A percentile compares a stretch with the other conserved stretches of the same genome.
These are phyloP conservation scores for Melipona bicolor DNA, from an alignment of 2,888 invertebrate species.

Conservation along the genomic window DNA sequence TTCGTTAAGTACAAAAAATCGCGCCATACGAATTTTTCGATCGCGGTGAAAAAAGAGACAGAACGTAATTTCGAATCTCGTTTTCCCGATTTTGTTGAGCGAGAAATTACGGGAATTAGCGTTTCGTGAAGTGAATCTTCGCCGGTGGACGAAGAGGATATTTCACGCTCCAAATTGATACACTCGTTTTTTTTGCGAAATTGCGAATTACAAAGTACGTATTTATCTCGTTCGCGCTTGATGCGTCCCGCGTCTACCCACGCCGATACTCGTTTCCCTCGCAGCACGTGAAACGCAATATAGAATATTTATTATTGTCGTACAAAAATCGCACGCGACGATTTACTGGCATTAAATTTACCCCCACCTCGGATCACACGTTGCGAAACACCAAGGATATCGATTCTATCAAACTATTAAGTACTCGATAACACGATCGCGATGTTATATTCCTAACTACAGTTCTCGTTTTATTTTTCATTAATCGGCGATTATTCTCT, in stretches of 20 bases:
- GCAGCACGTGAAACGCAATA: constrained; percentile 18
- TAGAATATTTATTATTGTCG: constrained; percentile 50
- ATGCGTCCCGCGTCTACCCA: not conserved
- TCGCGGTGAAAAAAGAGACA: not conserved
- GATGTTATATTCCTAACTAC: not conserved
- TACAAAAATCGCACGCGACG: constrained; percentile 32
- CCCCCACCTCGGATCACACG: constrained; percentile 14
- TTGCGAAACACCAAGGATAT: constrained; percentile 18
- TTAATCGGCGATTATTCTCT: too few species aligned
- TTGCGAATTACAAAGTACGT: not conserved
- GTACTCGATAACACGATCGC: constrained; percentile 31
- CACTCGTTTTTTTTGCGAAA: not conserved
- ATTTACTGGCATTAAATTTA: constrained; percentile 30
- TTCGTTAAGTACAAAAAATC: constrained; percentile 29
- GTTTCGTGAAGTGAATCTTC: not conserved
- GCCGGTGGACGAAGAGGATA: too few species aligned
- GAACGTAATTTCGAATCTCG: not conserved
- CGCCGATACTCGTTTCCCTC: constrained; percentile 15
- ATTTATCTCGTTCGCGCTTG: not conserved
- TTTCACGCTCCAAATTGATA: not conserved
- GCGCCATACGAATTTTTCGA: not conserved
- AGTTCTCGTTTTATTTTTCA: too few species aligned
- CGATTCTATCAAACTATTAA: constrained; percentile 37
- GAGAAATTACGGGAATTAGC: not conserved
- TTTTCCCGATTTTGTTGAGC: not conserved